Evolutionary conservation across 2,113 vertebrate species (phyloP), one percentile per base, ranked within the genome.

Genomic region (Hirundichthys speculiger): DNA sequence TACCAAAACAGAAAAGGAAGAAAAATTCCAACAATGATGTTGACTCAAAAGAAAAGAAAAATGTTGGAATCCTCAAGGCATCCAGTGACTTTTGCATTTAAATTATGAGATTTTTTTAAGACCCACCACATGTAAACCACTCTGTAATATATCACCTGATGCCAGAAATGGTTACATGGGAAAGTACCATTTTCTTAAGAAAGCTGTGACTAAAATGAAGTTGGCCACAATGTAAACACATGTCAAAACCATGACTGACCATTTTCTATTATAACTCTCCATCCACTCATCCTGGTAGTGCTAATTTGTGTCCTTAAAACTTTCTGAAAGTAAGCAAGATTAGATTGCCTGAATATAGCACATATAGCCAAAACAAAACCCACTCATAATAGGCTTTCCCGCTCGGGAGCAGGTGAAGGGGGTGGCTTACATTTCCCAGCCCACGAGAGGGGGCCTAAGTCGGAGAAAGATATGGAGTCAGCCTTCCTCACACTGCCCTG

Each of bases 111-210:
- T 25, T 15, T 64, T 53, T 48, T 27, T 41, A 39, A 48, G 64
- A 58, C 40, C 30, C 30, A 50, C 72, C 66, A 54, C 48, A 66
- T 38, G 64, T 22, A 48, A 65, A 53, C 56, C 55, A 41, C 48
- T 40, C 54, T 60, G 45, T 82, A 63, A 87, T 81, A 49, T 72
- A 77, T 82, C 55, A 88, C 86, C 84, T 87, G 87, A 62, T 76
- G 57, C 72, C 70, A 77, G 59, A 84, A 88, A 73, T n/a, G 64
- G 72, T 63, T 56, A 57, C 47, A 77, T 70, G 87, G 87, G 89
- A 90, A 90, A 89, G 87, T 73, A 89, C 89, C 87, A 86, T 56
- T 83, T 81, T 85, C 72, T 79, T 77, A 79, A 79, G 66, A 65
- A 49, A 60, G 73, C 72, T 51, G 62, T 79, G 83, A 86, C 86